A percentile compares a stretch with the other conserved stretches of the same genome.
phyloP scores from a whole-genome alignment of 2,888 invertebrate species.

The Smittia sp. region DNA sequence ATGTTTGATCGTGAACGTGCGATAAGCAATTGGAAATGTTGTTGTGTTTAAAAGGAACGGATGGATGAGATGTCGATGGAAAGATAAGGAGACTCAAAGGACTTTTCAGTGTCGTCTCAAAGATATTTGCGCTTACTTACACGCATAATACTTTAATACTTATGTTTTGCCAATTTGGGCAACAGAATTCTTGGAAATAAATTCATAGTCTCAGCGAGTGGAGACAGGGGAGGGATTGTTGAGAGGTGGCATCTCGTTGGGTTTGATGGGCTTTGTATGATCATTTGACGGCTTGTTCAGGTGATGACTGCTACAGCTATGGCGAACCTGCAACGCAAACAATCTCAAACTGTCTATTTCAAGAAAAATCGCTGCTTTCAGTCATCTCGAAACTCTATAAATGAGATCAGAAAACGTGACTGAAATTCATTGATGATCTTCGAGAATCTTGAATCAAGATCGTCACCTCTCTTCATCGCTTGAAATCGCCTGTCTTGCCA shows the following conservation, averaged over 20 bases:
- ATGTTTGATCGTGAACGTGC: constrained; percentile 30
- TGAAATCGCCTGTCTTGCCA: background rate
- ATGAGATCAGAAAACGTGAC: too few relatives aligned
- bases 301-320: too few relatives aligned
- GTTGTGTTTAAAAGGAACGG: constrained; percentile 10
- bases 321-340: too few relatives aligned
- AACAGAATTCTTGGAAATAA: background rate
- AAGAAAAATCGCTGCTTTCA: background rate
- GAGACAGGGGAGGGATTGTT: too few relatives aligned
- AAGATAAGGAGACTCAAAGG: constrained; percentile 11
- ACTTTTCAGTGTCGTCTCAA: background rate
- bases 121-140: constrained; percentile 33
- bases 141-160: constrained; percentile 28
- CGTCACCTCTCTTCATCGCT: background rate
- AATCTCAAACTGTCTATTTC: too few relatives aligned
- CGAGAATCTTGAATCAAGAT: background rate
- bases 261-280: too few relatives aligned
- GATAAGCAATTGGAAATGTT: constrained; percentile 18
- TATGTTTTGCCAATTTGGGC: constrained; percentile 17
- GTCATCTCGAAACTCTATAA: too few relatives aligned
- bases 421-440: background rate
- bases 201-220: too few relatives aligned
- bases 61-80: constrained; percentile 14
- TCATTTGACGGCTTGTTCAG: too few relatives aligned
- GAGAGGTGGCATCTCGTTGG: too few relatives aligned